Percentiles rank a stretch among this genome's conserved stretches.
Conservation (phyloP, 2,888 invertebrate species). For the Micoletzkya japonica region DNA sequence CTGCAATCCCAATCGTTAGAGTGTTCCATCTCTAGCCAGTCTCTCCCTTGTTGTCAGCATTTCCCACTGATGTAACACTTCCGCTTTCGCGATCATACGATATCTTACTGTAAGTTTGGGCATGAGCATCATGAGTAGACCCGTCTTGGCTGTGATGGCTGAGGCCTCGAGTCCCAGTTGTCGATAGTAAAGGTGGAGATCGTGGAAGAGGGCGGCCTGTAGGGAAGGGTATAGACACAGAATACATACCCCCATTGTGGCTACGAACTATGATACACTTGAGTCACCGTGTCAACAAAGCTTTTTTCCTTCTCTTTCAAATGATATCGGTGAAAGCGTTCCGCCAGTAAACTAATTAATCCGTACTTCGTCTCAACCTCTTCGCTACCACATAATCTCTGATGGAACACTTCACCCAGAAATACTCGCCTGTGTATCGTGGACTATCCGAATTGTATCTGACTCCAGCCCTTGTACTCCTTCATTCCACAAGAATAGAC, state of each 20-base stretch:
- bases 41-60: not conserved
- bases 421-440: slow-evolving; percentile 48
- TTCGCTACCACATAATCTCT: not conserved
- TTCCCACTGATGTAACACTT: not conserved
- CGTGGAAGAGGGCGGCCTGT: slow-evolving; percentile 39
- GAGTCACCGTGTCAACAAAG: too few species aligned
- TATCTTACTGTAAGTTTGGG: slow-evolving; percentile 56
- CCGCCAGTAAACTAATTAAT: too few species aligned
- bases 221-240: not conserved
- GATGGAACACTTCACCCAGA: too few species aligned
- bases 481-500: slow-evolving; percentile 59
- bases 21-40: not conserved
- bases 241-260: too few species aligned
- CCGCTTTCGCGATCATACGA: not conserved
- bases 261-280: too few species aligned
- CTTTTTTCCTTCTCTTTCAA: not conserved
- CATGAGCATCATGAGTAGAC: slow-evolving; percentile 50
- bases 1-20: slow-evolving; percentile 41
- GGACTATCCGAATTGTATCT: slow-evolving; percentile 39
- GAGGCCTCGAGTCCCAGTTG: slow-evolving; percentile 35
- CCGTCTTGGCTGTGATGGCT: slow-evolving; percentile 48
- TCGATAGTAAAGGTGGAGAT: slow-evolving; percentile 53
- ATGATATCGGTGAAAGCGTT: not conserved
- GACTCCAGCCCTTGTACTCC: slow-evolving; percentile 43
- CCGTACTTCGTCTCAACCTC: not conserved